A percentile compares a stretch with the other conserved stretches of the same genome.
Evolutionary conservation across 1,140 invertebrate genomes (phyloP).

Genomic region (Helicoverpa zea): DNA sequence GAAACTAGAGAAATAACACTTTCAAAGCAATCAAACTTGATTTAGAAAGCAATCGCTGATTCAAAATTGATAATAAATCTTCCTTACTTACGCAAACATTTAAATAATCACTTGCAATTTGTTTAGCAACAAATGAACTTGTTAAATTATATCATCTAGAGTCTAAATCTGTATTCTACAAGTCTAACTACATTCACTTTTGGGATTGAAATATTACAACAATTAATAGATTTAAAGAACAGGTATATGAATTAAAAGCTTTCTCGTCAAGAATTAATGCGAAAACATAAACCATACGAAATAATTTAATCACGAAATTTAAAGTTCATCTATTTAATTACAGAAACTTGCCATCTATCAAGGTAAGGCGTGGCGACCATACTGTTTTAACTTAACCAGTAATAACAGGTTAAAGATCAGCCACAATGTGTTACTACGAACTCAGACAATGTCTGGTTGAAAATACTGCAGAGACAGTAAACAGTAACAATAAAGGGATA

Average conservation of each 20-base stretch:
- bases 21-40: slow-evolving; percentile 39
- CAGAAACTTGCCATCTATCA: slow-evolving; percentile 64
- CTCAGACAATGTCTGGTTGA: slow-evolving; percentile 14
- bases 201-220: background rate
- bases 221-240: background rate
- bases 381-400: slow-evolving; percentile 64
- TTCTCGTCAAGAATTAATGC: background rate
- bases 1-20: slow-evolving; percentile 49
- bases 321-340: slow-evolving; percentile 42
- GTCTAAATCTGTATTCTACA: too few relatives aligned
- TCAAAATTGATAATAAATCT: slow-evolving; percentile 28
- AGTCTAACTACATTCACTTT: background rate
- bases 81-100: slow-evolving; percentile 22
- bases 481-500: slow-evolving; percentile 1
- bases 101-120: slow-evolving; percentile 22
- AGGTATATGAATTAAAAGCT: background rate
- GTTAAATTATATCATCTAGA: too few relatives aligned
- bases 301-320: slow-evolving; percentile 3
- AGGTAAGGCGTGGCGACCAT: slow-evolving; percentile 63
- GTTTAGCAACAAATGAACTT: slow-evolving; percentile 22
- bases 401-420: slow-evolving; percentile 72
- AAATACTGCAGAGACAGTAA: slow-evolving; percentile 10
- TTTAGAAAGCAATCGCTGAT: slow-evolving; percentile 42
- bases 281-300: background rate
- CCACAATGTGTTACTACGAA: slow-evolving; percentile 42